These are phyloP conservation scores for Seladonia tumulorum DNA, from an alignment of 2,888 invertebrate species.

Conservation along the genomic window DNA sequence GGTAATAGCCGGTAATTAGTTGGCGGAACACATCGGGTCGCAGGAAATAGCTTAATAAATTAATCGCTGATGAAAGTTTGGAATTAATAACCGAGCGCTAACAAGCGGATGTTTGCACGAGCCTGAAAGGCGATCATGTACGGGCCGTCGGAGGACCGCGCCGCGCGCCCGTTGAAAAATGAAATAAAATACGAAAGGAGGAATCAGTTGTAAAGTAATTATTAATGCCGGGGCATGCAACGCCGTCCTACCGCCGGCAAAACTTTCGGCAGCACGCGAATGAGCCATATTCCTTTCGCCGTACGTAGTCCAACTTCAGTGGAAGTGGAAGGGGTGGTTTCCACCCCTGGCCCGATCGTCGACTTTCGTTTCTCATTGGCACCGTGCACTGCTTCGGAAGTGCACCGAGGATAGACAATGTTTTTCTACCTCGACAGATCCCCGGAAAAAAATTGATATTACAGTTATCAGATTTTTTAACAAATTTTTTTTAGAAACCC, in stretches of 20 bases:
- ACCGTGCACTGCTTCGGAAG: conserved; percentile 68
- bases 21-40: conserved; percentile 2
- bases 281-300: conserved; percentile 77
- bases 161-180: conserved; percentile 61
- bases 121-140: conserved; percentile 62
- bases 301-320: conserved; percentile 80
- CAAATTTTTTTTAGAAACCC: neutral
- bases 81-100: conserved; percentile 51
- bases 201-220: conserved; percentile 83
- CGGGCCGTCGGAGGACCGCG: conserved; percentile 47
- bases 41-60: conserved; percentile 4
- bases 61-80: conserved; percentile 11
- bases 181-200: conserved; percentile 69
- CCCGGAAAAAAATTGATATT: neutral
- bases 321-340: conserved; percentile 68
- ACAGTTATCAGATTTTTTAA: too few species aligned
- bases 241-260: conserved; percentile 74
- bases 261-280: conserved; percentile 83
- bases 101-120: conserved; percentile 52
- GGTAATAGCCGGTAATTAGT: neutral
- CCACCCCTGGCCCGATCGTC: conserved; percentile 71
- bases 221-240: conserved; percentile 83
- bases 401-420: neutral
- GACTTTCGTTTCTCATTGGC: conserved; percentile 79
- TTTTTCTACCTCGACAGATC: neutral